A percentile compares a stretch with the other conserved stretches of the same genome.
Evolutionary conservation across 1,140 invertebrate genomes (phyloP).

Genomic region (Drosophila truncata): DNA sequence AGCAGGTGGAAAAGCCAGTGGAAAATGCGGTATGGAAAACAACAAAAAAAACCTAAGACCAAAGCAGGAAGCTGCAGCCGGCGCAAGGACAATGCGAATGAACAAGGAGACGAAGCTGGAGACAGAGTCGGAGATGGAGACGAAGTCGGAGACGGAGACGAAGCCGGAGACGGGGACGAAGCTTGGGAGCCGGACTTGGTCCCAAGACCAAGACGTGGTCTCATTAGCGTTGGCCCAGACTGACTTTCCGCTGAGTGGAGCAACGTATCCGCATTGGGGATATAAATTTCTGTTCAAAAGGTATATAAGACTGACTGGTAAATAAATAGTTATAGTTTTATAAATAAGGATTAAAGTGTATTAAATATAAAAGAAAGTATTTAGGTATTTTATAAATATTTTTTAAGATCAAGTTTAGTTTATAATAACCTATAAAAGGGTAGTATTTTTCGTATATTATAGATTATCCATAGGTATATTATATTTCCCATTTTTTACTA

Average conservation of each 20-base stretch:
- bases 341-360: too few relatives aligned
- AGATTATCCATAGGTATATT: too few relatives aligned
- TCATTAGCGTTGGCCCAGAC: slow-evolving; percentile 71
- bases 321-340: background rate
- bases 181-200: slow-evolving; percentile 13
- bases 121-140: background rate
- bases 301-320: background rate
- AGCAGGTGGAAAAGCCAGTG: slow-evolving; percentile 47
- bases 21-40: background rate
- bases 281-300: background rate
- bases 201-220: slow-evolving; percentile 51
- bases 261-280: background rate
- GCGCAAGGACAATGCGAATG: slow-evolving; percentile 44
- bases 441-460: too few relatives aligned
- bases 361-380: too few relatives aligned
- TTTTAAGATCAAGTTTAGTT: too few relatives aligned
- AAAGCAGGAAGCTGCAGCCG: slow-evolving; percentile 68
- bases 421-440: too few relatives aligned
- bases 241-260: slow-evolving; percentile 16
- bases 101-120: background rate
- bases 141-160: background rate
- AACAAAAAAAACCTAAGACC: slow-evolving; percentile 61
- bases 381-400: too few relatives aligned
- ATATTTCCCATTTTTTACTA: too few relatives aligned
- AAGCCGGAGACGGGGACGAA: background rate